phyloP scores from a whole-genome alignment of 2,888 invertebrate genomes.

The Synergus gifuensis region DNA sequence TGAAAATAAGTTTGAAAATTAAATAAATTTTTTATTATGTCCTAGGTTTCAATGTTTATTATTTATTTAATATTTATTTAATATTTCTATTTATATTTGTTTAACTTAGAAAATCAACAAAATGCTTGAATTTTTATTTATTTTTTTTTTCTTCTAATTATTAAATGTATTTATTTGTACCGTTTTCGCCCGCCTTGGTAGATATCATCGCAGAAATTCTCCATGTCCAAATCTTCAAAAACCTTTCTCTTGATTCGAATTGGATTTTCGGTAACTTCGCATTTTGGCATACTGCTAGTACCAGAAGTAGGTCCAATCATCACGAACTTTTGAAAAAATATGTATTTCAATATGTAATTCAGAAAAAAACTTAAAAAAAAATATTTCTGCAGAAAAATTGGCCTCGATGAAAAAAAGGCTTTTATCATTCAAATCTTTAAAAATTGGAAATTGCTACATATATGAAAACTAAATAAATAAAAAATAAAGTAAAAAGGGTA shows the following conservation, averaged over 20 bases:
- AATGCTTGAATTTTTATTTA: neutral
- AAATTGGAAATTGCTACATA: neutral
- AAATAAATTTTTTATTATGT: neutral
- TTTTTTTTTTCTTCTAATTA: neutral
- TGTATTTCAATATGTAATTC: neutral
- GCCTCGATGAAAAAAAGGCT: too few species aligned
- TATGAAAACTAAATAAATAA: neutral
- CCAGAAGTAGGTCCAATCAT: conserved; percentile 75
- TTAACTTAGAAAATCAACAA: too few species aligned
- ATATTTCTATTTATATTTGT: neutral
- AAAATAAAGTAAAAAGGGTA: neutral
- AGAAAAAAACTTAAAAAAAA: neutral
- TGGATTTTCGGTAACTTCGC: conserved; percentile 61
- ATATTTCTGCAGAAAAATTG: neutral
- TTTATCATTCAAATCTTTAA: neutral
- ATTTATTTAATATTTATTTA: neutral
- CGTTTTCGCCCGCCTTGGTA: conserved; percentile 65
- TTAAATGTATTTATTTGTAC: conserved; percentile 46
- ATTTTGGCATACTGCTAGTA: conserved; percentile 58
- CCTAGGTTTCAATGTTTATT: neutral
- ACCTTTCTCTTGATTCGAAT: conserved; percentile 67
- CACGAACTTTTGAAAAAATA: conserved; percentile 36
- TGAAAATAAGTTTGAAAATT: neutral
- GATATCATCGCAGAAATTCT: conserved; percentile 72
- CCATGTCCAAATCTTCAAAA: conserved; percentile 73